A percentile compares a stretch with the other conserved stretches of the same genome.
Conservation (phyloP, 2,888 invertebrate genomes). For the Xanthia icteritia region DNA sequence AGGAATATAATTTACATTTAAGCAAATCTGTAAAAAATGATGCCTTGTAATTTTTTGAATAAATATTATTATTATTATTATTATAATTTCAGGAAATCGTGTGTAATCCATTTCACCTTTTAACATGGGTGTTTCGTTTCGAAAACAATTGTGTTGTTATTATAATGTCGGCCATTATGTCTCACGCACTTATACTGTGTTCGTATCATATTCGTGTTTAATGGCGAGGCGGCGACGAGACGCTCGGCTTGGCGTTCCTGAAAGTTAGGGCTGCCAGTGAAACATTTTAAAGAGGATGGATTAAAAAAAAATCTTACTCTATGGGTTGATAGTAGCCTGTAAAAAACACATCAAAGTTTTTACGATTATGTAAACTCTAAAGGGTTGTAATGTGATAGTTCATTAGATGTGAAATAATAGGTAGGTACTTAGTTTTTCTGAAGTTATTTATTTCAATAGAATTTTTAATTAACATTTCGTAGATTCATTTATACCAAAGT, state of each 20-base stretch:
- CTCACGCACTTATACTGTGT: constrained; percentile 51
- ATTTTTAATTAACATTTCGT: neutral
- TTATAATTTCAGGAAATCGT: constrained; percentile 18
- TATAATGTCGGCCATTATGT: constrained; percentile 57
- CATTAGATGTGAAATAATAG: neutral
- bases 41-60: too few relatives aligned
- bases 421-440: neutral
- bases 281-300: neutral
- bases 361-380: neutral
- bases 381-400: neutral
- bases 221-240: constrained; percentile 49
- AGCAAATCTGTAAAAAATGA: too few relatives aligned
- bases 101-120: constrained; percentile 32
- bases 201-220: constrained; percentile 70
- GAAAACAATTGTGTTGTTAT: constrained; percentile 53
- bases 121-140: constrained; percentile 38
- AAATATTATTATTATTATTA: too few relatives aligned
- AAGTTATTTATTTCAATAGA: neutral
- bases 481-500: neutral
- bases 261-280: constrained; percentile 48
- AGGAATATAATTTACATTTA: too few relatives aligned
- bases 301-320: neutral
- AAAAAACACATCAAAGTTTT: too few relatives aligned
- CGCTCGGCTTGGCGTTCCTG: constrained; percentile 27
- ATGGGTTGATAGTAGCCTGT: too few relatives aligned